Evolutionary conservation across 2,797 vertebrate species (phyloP).

Genomic region (Rhinophrynus dorsalis): DNA sequence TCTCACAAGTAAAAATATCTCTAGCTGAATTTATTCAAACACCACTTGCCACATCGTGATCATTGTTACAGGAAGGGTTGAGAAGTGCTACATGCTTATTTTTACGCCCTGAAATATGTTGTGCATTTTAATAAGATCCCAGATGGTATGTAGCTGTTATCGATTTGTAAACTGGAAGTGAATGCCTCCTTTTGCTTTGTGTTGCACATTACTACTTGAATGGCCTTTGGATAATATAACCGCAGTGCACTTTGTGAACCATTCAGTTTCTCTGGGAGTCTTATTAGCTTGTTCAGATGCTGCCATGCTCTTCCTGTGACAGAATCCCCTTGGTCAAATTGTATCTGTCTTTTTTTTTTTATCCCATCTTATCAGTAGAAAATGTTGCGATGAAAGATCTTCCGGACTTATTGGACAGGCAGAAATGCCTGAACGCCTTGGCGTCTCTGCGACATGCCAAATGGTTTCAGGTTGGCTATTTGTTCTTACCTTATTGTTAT

Average conservation of each 20-base stretch:
- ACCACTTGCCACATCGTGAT: not conserved
- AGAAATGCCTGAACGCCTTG: conserved; percentile 98
- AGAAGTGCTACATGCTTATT: conserved; percentile 64
- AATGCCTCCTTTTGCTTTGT: conserved; percentile 60
- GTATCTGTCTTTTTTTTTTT: conserved; percentile 86
- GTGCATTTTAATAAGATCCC: conserved; percentile 73
- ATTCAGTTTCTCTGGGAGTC: conserved; percentile 66
- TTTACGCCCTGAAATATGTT: conserved; percentile 64
- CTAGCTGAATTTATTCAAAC: not conserved
- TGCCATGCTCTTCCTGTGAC: conserved; percentile 66
- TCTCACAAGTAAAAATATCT: not conserved
- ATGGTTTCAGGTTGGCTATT: conserved; percentile 99
- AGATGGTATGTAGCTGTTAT: conserved; percentile 64
- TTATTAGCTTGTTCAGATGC: conserved; percentile 70
- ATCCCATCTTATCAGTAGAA: conserved; percentile 94
- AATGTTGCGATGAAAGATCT: conserved; percentile 90
- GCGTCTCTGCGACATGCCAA: conserved; percentile 99
- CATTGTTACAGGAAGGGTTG: conserved; percentile 27
- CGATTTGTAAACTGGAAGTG: conserved; percentile 63
- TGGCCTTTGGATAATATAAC: conserved; percentile 63
- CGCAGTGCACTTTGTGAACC: conserved; percentile 58
- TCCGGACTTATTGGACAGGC: conserved; percentile 97
- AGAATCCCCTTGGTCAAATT: conserved; percentile 76
- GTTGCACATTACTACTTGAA: conserved; percentile 63
- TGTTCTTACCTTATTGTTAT: conserved; percentile 90